Percentiles rank a stretch among this genome's conserved stretches.
These are phyloP conservation scores for Podargus strigoides DNA, from an alignment of 2,797 vertebrate species.

Conservation along the genomic window DNA sequence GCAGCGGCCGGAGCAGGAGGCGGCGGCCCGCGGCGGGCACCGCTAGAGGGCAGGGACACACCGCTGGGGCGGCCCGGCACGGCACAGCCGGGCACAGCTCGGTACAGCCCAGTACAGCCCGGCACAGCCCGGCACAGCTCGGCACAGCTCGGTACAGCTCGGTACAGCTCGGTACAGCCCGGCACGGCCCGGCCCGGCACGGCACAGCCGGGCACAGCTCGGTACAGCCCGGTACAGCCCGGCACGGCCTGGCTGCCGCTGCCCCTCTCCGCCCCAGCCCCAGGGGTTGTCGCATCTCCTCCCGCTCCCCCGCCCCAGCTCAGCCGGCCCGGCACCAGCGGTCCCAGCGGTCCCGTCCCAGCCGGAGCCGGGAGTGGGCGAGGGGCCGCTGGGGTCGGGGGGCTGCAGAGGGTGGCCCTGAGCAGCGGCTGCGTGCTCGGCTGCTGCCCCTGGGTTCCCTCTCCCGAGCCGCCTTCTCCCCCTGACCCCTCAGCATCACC, in stretches of 20 bases:
- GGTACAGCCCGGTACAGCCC: no score
- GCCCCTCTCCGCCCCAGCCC: no score
- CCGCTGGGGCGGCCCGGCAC: neutral
- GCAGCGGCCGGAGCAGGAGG: neutral
- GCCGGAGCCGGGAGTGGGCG: neutral
- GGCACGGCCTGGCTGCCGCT: neutral
- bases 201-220: no score
- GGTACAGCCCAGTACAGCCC: no score
- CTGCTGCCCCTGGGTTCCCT: no score
- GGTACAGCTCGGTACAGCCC: no score
- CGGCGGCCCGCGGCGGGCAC: neutral
- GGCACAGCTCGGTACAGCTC: no score
- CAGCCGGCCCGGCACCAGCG: neutral
- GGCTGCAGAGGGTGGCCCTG: neutral
- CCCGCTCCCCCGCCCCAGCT: neutral
- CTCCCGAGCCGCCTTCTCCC: neutral
- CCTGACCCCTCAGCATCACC: no score
- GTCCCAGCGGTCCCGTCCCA: neutral
- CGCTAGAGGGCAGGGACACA: conserved; percentile 39
- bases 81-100: neutral
- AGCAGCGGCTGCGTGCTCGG: no score
- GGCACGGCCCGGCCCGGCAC: neutral
- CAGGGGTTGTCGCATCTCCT: no score
- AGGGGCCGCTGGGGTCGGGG: neutral
- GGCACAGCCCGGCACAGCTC: no score